Evolutionary conservation across 2,797 vertebrate species (phyloP), one percentile per base, ranked within the genome.

Genomic region (Paratrypauchen microcephalus): DNA sequence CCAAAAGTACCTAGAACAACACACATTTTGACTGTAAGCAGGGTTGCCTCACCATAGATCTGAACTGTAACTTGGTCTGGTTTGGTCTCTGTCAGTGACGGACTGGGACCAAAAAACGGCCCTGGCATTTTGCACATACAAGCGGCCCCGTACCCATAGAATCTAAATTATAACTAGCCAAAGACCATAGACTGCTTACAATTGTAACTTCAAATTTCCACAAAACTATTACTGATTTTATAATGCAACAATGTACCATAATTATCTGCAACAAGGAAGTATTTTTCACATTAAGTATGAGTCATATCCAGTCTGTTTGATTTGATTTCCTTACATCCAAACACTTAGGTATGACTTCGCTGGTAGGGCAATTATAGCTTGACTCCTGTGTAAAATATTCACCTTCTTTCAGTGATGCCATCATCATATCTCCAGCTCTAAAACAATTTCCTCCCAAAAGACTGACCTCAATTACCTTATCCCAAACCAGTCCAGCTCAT

Each of bases 361-460:
- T 58, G 54, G 50, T 32, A 45, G 47, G 13, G 58, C 30, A 50
- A 75, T 21, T 65, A 63, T 54, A 82, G 61, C 15, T 16, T 11
- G 12, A 13, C 11, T 73, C 80, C 88, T 92, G 89, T 80, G 87
- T 64, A 72, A 86, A 85, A 79, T 13, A 66, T 75, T 82, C 74
- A 78, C 80, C 84, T 83, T 87, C 69, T 76, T 83, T 76, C 83
- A 79, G 70, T 23, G 23, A 87, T 83, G 79, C 18, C 56, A 58
- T 82, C 73, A 74, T 77, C 82, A 74, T 91, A 92, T 89, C 90
- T 92, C 87, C 84, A 88, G 83, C 73, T 77, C 76, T 70, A 77
- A 83, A 83, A 80, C 74, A 76, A 73, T 77, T 80, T 86, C 87
- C 82, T 84, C 79, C 79, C 75, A 6, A 30, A 77, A 85, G 86